phyloP scores from a whole-genome alignment of 2,888 invertebrate species.

The Mythimna vitellina region DNA sequence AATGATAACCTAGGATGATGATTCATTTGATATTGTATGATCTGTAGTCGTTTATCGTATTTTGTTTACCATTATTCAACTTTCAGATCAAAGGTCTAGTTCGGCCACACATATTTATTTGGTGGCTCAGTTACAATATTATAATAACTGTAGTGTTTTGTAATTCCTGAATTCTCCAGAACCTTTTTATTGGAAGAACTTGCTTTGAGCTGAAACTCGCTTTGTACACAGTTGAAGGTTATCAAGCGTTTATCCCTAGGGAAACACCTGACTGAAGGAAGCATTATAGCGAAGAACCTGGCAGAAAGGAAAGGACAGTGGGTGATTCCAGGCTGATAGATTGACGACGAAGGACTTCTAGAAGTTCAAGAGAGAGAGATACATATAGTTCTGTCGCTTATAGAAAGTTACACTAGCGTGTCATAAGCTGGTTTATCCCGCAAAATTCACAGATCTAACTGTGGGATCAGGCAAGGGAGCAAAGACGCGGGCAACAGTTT shows the following conservation, averaged over 20 bases:
- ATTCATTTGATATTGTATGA: slow-evolving; percentile 16
- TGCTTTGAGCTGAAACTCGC: neutral
- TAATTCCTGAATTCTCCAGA: neutral
- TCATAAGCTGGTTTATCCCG: neutral
- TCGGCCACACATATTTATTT: slow-evolving; percentile 1
- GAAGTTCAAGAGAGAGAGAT: neutral
- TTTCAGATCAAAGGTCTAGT: slow-evolving; percentile 20
- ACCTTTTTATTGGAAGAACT: no score
- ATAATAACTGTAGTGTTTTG: neutral
- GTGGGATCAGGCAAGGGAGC: neutral
- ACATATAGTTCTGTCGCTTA: neutral
- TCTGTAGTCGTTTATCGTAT: neutral
- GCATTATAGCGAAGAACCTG: neutral
- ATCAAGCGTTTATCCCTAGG: neutral
- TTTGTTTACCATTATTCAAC: slow-evolving; percentile 5
- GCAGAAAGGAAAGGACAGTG: neutral
- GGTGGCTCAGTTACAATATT: neutral
- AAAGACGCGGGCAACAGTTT: neutral
- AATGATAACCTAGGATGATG: slow-evolving; percentile 12
- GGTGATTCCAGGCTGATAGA: neutral
- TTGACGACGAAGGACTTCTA: neutral
- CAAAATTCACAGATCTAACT: neutral
- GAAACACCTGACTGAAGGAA: neutral
- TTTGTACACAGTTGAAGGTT: neutral
- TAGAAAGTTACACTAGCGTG: neutral